Base-by-base conservation (phyloP, 1,140 invertebrate species). In the Drosophila pruinosa region DNA sequence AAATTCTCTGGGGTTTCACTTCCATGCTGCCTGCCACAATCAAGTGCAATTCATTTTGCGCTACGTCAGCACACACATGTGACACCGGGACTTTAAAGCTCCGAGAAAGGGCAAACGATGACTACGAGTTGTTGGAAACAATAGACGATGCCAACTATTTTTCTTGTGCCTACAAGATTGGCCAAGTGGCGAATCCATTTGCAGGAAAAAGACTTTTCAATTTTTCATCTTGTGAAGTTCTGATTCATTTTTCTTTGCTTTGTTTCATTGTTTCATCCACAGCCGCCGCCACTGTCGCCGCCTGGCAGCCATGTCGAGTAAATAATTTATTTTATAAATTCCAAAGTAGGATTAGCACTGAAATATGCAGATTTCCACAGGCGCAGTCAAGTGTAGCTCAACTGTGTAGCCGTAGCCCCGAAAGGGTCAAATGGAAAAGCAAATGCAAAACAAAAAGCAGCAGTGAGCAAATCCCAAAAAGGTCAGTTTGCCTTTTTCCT, bases 241-340 rank as follows among this genome's bases (percentile, higher is more conserved):
- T 57, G 53, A 43, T 57, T 78, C 68, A 75, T 78, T 78, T 75
- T 70, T 71, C 54, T 75, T 57, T 15, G 34, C 47, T 28, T 61
- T 54, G 24, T 74, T 70, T 14, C 22, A 38, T 50, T 50, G 24
- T n/a, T 50, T 50, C 26, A 34, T 14, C 15, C 39, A 15, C 4
- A 34, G 3, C 31, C 31, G n/a, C 31, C 10, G 31, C 2, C n/a
- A 34, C 10, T n/a, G 31, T 22, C 39, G 12, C 34, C 22, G 26
- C 26, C 39, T 38, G 28, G 28, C 39, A 67, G 54, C 38, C 56
- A 61, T 48, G 50, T 63, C 62, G 68, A 88, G 82, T 86, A 86
- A 86, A 86, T 88, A 86, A 86, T 88, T 86, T 86, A 86, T 78
- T 88, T 88, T 88, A 72, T 78, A 88, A 78, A 88, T 82, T 86